Evolutionary conservation across 2,888 invertebrate species (phyloP).

Genomic region (Julus scandinavius): DNA sequence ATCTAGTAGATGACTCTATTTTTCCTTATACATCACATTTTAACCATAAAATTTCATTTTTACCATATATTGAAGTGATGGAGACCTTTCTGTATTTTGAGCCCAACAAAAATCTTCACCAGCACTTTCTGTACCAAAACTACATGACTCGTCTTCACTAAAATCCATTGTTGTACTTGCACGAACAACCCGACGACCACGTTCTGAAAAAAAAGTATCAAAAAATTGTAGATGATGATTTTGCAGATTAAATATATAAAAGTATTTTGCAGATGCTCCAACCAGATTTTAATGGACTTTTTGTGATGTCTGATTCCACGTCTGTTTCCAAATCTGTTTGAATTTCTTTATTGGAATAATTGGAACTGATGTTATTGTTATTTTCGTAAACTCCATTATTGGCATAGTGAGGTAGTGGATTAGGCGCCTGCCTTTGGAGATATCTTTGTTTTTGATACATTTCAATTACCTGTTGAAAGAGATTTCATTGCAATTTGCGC

Average conservation of each 20-base stretch:
- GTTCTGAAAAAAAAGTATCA: background rate
- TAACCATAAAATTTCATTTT: background rate
- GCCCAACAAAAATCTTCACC: conserved; percentile 58
- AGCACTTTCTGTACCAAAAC: conserved; percentile 56
- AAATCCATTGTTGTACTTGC: conserved; percentile 34
- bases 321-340: conserved; percentile 54
- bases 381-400: background rate
- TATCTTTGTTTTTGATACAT: conserved; percentile 52
- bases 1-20: background rate
- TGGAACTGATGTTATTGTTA: conserved; percentile 25
- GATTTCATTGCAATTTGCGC: no score
- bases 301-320: conserved; percentile 37
- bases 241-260: no score
- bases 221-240: background rate
- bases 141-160: conserved; percentile 47
- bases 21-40: background rate
- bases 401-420: background rate
- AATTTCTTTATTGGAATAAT: conserved; percentile 49
- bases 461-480: conserved; percentile 49
- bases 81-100: conserved; percentile 25
- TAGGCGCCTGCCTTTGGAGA: background rate
- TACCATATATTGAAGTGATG: conserved; percentile 53
- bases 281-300: conserved; percentile 49
- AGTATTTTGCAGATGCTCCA: background rate
- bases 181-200: background rate